A percentile compares a stretch with the other conserved stretches of the same genome.
Conservation (phyloP, 1,140 invertebrate species). For the Drosophila azteca region DNA sequence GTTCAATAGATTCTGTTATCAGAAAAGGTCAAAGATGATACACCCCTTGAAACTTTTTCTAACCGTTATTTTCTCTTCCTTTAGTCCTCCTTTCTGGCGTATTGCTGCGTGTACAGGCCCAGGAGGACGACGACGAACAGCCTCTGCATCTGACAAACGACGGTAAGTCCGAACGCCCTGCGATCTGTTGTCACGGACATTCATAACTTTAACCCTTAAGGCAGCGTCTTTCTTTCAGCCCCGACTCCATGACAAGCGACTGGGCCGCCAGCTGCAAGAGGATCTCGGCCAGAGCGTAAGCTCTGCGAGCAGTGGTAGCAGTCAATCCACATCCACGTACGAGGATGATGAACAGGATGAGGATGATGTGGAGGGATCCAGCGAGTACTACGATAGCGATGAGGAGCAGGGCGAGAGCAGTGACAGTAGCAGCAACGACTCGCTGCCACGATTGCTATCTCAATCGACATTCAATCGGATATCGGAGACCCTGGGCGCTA, state of each 20-base stretch:
- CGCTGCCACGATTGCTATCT: conserved; percentile 84
- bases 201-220: conserved; percentile 83
- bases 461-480: conserved; percentile 87
- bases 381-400: conserved; percentile 76
- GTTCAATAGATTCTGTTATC: too few relatives aligned
- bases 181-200: conserved; percentile 54
- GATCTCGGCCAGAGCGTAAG: conserved; percentile 35
- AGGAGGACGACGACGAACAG: conserved; percentile 54
- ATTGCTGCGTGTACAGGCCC: background rate
- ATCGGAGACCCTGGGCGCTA: conserved; percentile 88
- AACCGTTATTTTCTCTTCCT: background rate
- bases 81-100: conserved; percentile 32
- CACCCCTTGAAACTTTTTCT: too few relatives aligned
- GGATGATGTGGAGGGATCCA: conserved; percentile 64
- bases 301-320: conserved; percentile 47
- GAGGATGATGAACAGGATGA: conserved; percentile 57
- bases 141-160: conserved; percentile 73
- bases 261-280: conserved; percentile 65
- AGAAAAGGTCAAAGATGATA: too few relatives aligned
- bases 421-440: conserved; percentile 44
- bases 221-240: conserved; percentile 84
- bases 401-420: conserved; percentile 59
- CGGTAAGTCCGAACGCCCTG: conserved; percentile 63
- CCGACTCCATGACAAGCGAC: conserved; percentile 62
- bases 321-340: conserved; percentile 42